Base-by-base conservation (phyloP, 2,113 vertebrate genomes). In the Donacobius atricapilla region DNA sequence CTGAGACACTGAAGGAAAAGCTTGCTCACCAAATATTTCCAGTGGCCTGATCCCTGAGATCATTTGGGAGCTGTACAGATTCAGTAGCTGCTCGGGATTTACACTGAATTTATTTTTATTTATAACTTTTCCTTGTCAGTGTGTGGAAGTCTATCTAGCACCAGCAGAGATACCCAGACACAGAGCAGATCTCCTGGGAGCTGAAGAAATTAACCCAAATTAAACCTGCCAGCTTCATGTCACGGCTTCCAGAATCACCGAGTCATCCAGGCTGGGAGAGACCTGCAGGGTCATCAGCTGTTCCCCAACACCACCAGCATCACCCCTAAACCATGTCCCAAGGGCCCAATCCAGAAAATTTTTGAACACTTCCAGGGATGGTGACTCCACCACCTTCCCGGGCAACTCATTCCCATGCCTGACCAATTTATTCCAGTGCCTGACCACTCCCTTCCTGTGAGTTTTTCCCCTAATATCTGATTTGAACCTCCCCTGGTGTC, bases 311-410 rank as follows among this genome's bases (percentile, higher is more conserved):
- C 18, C 42, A 72, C 7, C 65, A 47, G 11, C 30, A 64, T 8
- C 1, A 0, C 17, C 17, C 27, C 37, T 5, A n/a, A 58, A 58
- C 12, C 51, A 30, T 0, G 0, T 45, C 23, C 60, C 27, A 15
- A 24, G 31, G 33, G 22, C 22, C 51, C 51, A 44, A 45, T 23
- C 22, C 15, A 20, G 19, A 21, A 39, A 51, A 16, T 15, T 25
- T 48, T 0, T 8, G 13, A 45, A 21, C 7, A 5, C 3, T 66
- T 23, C 23, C 78, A 45, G 53, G 28, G 9, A 39, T 42, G 28
- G 23, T 39, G 45, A 45, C 39, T n/a, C 19, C 33, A 39, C 22
- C 37, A 39, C 7, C 15, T 50, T 25, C 37, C 44, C 33, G 27
- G 21, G 22, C 33, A 69, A 5, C 39, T 30, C 42, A n/a, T 56